phyloP scores from a whole-genome alignment of 2,888 invertebrate genomes.

The Eupithecia subfuscata region DNA sequence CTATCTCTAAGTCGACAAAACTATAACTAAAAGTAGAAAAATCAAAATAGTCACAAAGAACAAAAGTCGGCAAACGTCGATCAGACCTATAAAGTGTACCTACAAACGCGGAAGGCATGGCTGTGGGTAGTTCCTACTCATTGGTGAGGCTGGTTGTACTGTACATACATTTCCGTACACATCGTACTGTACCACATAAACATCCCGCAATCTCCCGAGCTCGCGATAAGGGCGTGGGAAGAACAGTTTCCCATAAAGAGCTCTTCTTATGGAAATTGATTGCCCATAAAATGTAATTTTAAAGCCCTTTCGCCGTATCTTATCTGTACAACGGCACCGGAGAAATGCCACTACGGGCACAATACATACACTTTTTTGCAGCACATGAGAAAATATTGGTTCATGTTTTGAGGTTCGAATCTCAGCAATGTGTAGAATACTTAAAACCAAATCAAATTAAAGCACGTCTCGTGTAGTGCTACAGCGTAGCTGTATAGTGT shows the following conservation, averaged over 20 bases:
- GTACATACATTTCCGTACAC: neutral
- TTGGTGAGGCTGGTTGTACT: neutral
- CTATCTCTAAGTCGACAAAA: too few relatives aligned
- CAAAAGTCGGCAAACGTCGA: too few relatives aligned
- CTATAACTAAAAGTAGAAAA: too few relatives aligned
- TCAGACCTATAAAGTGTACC: too few relatives aligned
- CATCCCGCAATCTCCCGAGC: slow-evolving; percentile 5
- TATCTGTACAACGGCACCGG: slow-evolving; percentile 13
- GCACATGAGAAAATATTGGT: neutral
- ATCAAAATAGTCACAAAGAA: too few relatives aligned
- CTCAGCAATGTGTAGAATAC: neutral
- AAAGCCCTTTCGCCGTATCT: slow-evolving; percentile 26
- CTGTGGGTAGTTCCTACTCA: neutral
- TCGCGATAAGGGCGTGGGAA: slow-evolving; percentile 19
- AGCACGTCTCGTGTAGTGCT: neutral
- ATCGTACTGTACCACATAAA: neutral
- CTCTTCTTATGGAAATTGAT: slow-evolving; percentile 35
- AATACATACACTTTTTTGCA: neutral
- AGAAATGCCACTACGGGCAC: neutral
- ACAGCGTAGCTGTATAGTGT: slow-evolving; percentile 13
- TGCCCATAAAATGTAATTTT: slow-evolving; percentile 35
- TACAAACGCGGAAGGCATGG: too few relatives aligned
- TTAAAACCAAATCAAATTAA: too few relatives aligned
- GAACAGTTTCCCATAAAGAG: slow-evolving; percentile 28
- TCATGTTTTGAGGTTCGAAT: neutral